Percentiles rank a stretch among this genome's conserved stretches.
These are phyloP conservation scores for Pimpla rufipes DNA, from an alignment of 2,888 invertebrate genomes.

Conservation along the genomic window DNA sequence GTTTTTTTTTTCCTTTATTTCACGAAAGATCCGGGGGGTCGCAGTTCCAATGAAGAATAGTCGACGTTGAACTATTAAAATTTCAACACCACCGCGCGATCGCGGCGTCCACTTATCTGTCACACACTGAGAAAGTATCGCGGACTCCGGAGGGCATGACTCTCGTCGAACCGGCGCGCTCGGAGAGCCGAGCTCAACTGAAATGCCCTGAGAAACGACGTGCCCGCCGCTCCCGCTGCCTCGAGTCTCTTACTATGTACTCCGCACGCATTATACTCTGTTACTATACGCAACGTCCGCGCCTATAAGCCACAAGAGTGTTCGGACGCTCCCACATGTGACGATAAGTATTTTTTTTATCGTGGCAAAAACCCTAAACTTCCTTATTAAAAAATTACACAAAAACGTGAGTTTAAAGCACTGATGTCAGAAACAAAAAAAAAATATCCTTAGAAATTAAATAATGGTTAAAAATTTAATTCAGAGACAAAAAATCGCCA, in stretches of 20 bases:
- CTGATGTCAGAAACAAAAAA: too few species aligned
- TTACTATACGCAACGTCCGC: not conserved
- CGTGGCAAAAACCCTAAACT: too few species aligned
- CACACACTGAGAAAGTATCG: constrained; percentile 15
- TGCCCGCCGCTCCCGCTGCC: constrained; percentile 16
- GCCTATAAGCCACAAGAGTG: not conserved
- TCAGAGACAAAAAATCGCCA: too few species aligned
- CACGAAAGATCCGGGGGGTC: too few species aligned
- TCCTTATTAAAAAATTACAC: too few species aligned
- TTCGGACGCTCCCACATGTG: not conserved
- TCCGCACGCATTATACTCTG: not conserved
- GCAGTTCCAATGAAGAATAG: too few species aligned
- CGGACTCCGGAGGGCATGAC: constrained; percentile 26
- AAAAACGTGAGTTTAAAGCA: too few species aligned
- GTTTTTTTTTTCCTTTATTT: too few species aligned
- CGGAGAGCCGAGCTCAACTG: constrained; percentile 80
- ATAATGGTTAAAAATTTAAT: too few species aligned
- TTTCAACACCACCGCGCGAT: constrained; percentile 4
- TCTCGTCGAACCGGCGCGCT: constrained; percentile 74
- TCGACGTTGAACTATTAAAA: not conserved
- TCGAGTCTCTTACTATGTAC: not conserved
- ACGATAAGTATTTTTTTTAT: too few species aligned
- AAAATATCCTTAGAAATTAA: too few species aligned
- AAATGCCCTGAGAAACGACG: constrained; percentile 48
- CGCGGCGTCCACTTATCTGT: constrained; percentile 26